phyloP scores from a whole-genome alignment of 2,113 vertebrate genomes.

The Anarhynchus alexandrinus region DNA sequence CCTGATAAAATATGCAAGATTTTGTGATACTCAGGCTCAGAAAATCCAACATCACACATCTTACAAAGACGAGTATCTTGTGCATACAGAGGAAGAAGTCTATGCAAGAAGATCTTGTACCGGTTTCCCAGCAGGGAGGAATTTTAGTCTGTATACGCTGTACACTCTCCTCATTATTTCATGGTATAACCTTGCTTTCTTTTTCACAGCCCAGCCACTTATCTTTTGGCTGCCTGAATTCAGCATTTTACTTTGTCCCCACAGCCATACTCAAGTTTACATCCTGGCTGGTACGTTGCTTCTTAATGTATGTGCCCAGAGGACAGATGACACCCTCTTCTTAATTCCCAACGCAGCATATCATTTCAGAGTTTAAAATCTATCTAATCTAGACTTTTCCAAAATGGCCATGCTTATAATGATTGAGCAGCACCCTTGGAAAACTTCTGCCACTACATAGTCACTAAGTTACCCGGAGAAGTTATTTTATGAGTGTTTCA shows the following conservation, averaged over 20 bases:
- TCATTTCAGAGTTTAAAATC: not conserved
- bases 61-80: not conserved
- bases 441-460: not conserved
- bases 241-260: not conserved
- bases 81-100: not conserved
- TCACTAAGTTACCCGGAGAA: not conserved
- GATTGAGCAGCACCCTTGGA: not conserved
- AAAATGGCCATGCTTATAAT: not conserved
- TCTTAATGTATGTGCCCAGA: not conserved
- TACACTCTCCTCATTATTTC: not conserved
- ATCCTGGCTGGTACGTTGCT: not conserved
- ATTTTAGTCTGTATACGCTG: not conserved
- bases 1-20: not conserved
- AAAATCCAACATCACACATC: not conserved
- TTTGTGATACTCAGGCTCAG: not conserved
- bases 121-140: not conserved
- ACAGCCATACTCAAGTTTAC: not conserved
- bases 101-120: not conserved
- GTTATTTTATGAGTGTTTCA: not conserved
- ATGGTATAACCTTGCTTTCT: not conserved
- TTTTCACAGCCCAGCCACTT: not conserved
- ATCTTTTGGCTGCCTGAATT: not conserved
- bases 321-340: not conserved
- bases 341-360: not conserved
- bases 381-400: not conserved